Evolutionary conservation across 2,888 invertebrate species (phyloP), one percentile per base, ranked within the genome.

Genomic region (Lasioglossum villosulum): DNA sequence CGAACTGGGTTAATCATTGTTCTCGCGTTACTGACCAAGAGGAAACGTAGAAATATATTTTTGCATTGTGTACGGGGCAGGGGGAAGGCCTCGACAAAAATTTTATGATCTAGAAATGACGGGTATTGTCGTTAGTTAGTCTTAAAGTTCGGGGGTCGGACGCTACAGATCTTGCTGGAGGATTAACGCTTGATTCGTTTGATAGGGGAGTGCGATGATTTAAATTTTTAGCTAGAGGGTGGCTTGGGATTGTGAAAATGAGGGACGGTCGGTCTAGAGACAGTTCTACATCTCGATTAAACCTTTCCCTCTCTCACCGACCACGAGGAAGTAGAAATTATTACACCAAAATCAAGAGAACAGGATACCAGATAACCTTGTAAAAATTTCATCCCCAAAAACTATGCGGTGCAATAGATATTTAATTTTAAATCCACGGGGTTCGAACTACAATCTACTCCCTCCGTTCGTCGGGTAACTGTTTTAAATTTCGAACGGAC

Each of bases 1-100:
- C 23, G 76, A 27, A 74, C 70, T 73, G 74, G 83, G 42, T 63
- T 45, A 34, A 66, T 63, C 63, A 30, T 63, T 63, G 63, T 63
- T 63, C 63, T 63, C 14, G 63, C 63, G 63, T 63, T 63, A 30
- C 63, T 30, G 30, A 63, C 63, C 30, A 63, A 30, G 63, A 82
- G n/a, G 63, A 52, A 19, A 30, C 27, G 52, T 42, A 39, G 12
- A 63, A 30, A 71, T 76, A 37, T 19, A 34, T 78, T 42, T 59
- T 10, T 12, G 45, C 10, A 63, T 42, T 42, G 68, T 42, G 10
- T 2, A n/a, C n/a, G 23, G 52, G 0, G 14, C 16, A 2, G 30
- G 16, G 30, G 63, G 6, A 5, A 5, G n/a, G n/a, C 2, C 52
- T n/a, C 3, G 52, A 10, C n/a, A 23, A 23, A 52, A 52, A 52